These are phyloP conservation scores for Adelosebastes latens DNA, from an alignment of 2,797 vertebrate species.

Conservation along the genomic window DNA sequence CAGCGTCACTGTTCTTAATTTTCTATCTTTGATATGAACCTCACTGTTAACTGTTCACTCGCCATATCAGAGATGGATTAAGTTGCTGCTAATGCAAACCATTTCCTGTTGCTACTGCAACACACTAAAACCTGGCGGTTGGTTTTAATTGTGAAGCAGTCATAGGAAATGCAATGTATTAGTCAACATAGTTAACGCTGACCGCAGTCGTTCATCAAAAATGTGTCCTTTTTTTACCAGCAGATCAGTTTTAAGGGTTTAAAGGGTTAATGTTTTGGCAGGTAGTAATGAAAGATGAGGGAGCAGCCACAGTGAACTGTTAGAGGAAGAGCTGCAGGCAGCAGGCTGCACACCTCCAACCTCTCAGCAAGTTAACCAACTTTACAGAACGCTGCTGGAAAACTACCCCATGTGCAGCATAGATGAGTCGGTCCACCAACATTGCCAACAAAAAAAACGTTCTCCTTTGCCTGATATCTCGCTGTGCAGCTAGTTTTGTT, in stretches of 20 bases:
- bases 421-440: background rate
- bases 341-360: background rate
- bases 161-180: background rate
- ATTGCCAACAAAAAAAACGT: background rate
- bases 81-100: background rate
- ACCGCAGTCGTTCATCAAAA: background rate
- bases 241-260: background rate
- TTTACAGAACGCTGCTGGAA: background rate
- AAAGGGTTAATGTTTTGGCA: background rate
- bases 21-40: background rate
- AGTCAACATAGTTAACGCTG: background rate
- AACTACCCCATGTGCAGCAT: background rate
- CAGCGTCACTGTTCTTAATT: background rate
- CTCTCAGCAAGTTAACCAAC: background rate
- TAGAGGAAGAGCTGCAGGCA: background rate
- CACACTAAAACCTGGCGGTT: background rate
- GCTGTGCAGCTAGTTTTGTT: background rate
- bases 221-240: background rate
- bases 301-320: background rate
- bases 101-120: background rate
- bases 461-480: background rate
- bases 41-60: background rate
- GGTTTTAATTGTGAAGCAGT: background rate
- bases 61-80: no score
- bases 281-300: background rate